A percentile compares a stretch with the other conserved stretches of the same genome.
phyloP scores from a whole-genome alignment of 2,797 vertebrate species.

The Lacerta agilis region DNA sequence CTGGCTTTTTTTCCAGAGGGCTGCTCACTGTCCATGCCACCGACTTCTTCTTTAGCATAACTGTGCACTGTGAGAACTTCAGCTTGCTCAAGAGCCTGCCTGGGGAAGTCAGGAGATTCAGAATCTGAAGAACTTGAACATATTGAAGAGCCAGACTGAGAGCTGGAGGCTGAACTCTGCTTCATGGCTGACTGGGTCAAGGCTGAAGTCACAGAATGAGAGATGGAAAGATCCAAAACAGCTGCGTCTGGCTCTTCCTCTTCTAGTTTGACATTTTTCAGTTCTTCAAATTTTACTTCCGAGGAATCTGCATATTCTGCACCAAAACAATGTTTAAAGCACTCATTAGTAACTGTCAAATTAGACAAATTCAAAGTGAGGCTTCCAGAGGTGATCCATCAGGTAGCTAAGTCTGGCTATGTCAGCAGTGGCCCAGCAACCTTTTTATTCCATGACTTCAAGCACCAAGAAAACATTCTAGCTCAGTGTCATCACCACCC shows the following conservation, averaged over 20 bases:
- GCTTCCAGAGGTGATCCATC: neutral
- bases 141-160: slow-evolving; percentile 66
- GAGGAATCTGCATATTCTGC: slow-evolving; percentile 71
- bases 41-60: slow-evolving; percentile 84
- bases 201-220: slow-evolving; percentile 66
- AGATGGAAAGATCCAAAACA: slow-evolving; percentile 79
- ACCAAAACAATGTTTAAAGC: slow-evolving; percentile 50
- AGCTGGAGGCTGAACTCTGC: slow-evolving; percentile 60
- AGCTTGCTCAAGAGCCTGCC: slow-evolving; percentile 82
- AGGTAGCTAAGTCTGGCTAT: neutral
- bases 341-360: slow-evolving; percentile 22
- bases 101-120: slow-evolving; percentile 85
- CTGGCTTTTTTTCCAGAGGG: slow-evolving; percentile 68
- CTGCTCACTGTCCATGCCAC: slow-evolving; percentile 5
- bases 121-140: slow-evolving; percentile 81
- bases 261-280: slow-evolving; percentile 78
- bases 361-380: neutral
- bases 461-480: neutral
- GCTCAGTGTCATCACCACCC: neutral
- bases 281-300: slow-evolving; percentile 78
- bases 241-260: slow-evolving; percentile 75
- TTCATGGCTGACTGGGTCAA: slow-evolving; percentile 57
- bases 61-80: slow-evolving; percentile 89
- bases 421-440: neutral
- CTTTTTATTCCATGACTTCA: neutral